Base-by-base conservation (phyloP, 2,113 vertebrate species). In the Gavialis gangeticus region DNA sequence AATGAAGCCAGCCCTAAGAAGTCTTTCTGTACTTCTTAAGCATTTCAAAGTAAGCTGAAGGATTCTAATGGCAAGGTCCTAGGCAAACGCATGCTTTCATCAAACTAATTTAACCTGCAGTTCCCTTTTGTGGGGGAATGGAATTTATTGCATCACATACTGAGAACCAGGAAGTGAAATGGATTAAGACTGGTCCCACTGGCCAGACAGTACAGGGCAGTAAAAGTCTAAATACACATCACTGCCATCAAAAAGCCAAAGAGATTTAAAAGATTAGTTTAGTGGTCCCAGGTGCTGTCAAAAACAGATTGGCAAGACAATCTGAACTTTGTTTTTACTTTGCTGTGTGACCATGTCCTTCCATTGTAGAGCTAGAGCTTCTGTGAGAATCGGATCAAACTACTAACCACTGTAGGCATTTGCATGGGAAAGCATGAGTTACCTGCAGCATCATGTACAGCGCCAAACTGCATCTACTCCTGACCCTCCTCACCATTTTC, bases 141-240 rank as follows among this genome's bases (percentile, higher is more conserved):
- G 80, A 58, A 58, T 89, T 96, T 96, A 95, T 93, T 96, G 94
- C 95, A 79, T 89, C 86, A 85, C 75, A 75, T 75, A 91, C 80
- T 95, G 92, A 46, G 90, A 89, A 92, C 0, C 55, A 82, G 89
- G 80, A 87, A 79, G 80, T 79, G 80, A 93, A 90, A 82, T 9
- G 18, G 58, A 94, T 90, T 90, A 84, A 46, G 46, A 73, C 34
- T 25, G 46, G 69, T 22, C 37, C 34, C 11, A 18, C 19, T 73
- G 69, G 13, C 12, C 22, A 46, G 6, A 34, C 21, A 37, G 21
- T 5, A 13, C 24, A 34, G 34, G 34, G 67, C 22, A 21, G 46
- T 46, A 73, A 73, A 22, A 73, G 24, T 73, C 13, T 73, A 37
- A 73, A 37, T 73, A 73, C 15, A 90, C 46, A 12, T 11, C 85